These are phyloP conservation scores for Sebastes trivittatus DNA, from an alignment of 2,797 vertebrate genomes.

Conservation along the genomic window DNA sequence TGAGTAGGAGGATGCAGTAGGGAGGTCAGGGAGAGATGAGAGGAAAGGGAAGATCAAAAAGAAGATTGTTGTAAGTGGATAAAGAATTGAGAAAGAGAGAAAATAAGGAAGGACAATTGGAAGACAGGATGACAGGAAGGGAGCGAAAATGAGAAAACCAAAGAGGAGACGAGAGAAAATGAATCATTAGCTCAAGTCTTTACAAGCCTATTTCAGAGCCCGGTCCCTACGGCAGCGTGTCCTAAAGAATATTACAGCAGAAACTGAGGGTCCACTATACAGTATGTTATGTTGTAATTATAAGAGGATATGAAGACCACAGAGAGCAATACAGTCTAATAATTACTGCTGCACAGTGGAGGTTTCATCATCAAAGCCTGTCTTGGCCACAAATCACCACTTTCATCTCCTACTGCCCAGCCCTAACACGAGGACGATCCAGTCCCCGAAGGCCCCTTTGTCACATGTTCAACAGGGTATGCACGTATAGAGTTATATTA, in stretches of 20 bases:
- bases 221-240: conserved; percentile 50
- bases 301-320: conserved; percentile 78
- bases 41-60: conserved; percentile 56
- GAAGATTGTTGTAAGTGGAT: conserved; percentile 56
- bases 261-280: conserved; percentile 70
- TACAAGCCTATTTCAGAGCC: conserved; percentile 60
- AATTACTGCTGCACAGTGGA: conserved; percentile 76
- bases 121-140: conserved; percentile 57
- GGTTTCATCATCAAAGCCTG: conserved; percentile 84
- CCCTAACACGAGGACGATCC: conserved; percentile 41
- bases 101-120: conserved; percentile 57
- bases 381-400: conserved; percentile 74
- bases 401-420: conserved; percentile 75
- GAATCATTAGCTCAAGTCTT: conserved; percentile 69
- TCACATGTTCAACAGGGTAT: conserved; percentile 21
- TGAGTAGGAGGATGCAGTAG: conserved; percentile 41
- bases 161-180: conserved; percentile 62
- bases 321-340: conserved; percentile 78
- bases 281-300: conserved; percentile 79
- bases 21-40: conserved; percentile 48
- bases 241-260: conserved; percentile 66
- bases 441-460: conserved; percentile 33
- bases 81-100: conserved; percentile 48
- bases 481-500: neutral
- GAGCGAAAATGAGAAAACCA: conserved; percentile 55